Evolutionary conservation across 2,888 invertebrate species (phyloP).

Genomic region (Rhagophthalmus giganteus): DNA sequence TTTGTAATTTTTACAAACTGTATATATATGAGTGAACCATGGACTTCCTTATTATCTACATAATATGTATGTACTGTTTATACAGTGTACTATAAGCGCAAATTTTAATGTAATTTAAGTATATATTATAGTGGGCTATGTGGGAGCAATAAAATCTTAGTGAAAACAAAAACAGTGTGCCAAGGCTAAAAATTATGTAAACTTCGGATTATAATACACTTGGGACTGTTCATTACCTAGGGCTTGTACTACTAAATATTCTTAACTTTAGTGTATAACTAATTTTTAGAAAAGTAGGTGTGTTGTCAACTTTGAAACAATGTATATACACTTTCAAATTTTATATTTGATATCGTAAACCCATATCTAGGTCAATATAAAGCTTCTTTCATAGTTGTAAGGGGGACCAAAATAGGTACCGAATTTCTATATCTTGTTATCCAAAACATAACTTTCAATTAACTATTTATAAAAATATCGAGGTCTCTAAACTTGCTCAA

Average conservation of each 20-base stretch:
- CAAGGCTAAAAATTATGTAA: constrained; percentile 13
- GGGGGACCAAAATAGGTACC: constrained; percentile 30
- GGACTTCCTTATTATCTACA: too few relatives aligned
- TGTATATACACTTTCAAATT: constrained; percentile 29
- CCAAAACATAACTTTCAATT: too few relatives aligned
- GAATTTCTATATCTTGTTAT: too few relatives aligned
- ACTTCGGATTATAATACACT: too few relatives aligned
- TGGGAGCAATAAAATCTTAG: constrained; percentile 27
- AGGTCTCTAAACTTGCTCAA: too few relatives aligned
- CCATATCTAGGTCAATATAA: constrained; percentile 19
- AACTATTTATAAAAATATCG: too few relatives aligned
- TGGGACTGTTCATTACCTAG: too few relatives aligned
- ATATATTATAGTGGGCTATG: constrained; percentile 7
- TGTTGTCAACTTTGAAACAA: constrained; percentile 22
- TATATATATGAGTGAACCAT: too few relatives aligned
- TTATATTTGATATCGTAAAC: constrained; percentile 28
- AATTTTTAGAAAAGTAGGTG: constrained; percentile 21
- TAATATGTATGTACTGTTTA: too few relatives aligned
- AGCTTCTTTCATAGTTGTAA: constrained; percentile 27
- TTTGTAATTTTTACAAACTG: too few relatives aligned
- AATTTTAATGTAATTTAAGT: constrained; percentile 9
- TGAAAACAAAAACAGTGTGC: constrained; percentile 25
- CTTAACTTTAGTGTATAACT: too few relatives aligned
- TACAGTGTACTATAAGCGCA: constrained; percentile 6
- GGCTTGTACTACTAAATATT: too few relatives aligned